These are phyloP conservation scores for Nymphalis urticae DNA, from an alignment of 2,888 invertebrate genomes.

Conservation along the genomic window DNA sequence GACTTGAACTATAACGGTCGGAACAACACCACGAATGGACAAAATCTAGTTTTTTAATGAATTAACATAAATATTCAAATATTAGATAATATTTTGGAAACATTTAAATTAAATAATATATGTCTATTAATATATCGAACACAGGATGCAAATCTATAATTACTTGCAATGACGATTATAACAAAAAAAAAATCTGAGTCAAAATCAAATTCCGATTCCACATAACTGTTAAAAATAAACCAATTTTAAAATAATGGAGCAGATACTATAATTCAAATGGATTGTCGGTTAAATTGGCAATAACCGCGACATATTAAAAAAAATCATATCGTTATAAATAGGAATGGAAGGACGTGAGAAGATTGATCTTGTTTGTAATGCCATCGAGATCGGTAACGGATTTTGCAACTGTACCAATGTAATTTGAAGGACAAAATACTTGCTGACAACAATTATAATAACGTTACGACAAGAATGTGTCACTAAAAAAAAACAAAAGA, in stretches of 20 bases:
- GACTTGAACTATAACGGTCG: constrained; percentile 27
- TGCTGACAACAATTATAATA: not conserved
- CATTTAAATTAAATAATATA: not conserved
- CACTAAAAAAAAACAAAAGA: too few species aligned
- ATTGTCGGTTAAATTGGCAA: too few species aligned
- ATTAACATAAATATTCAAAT: not conserved
- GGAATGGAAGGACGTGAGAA: not conserved
- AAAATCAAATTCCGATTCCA: not conserved
- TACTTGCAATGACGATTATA: not conserved
- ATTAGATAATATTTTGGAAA: not conserved
- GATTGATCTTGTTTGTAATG: constrained; percentile 5
- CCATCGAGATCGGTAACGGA: not conserved
- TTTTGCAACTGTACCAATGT: constrained; percentile 19
- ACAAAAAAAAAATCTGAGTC: not conserved
- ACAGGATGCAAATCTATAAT: not conserved
- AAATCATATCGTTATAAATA: not conserved
- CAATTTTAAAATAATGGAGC: too few species aligned
- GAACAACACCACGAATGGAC: not conserved
- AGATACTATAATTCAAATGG: too few species aligned
- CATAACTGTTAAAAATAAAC: too few species aligned
- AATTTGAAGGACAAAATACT: constrained; percentile 19
- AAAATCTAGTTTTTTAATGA: not conserved
- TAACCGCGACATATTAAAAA: not conserved
- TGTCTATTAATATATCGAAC: not conserved
- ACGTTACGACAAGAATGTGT: not conserved